phyloP scores from a whole-genome alignment of 2,797 vertebrate species.

The Holocentrus rufus region DNA sequence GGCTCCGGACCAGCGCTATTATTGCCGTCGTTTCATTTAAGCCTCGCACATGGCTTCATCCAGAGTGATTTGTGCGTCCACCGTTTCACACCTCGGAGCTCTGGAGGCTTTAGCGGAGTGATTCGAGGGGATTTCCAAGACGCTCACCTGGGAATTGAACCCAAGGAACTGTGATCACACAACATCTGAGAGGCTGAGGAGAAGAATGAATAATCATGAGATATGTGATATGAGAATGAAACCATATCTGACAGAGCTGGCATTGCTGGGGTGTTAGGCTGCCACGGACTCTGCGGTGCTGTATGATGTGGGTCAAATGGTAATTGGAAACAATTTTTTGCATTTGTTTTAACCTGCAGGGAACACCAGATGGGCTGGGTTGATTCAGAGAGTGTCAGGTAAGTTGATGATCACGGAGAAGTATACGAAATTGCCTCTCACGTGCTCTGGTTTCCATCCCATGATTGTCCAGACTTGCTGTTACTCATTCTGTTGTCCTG shows the following conservation, averaged over 20 bases:
- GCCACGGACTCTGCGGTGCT: conserved; percentile 13
- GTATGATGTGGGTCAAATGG: conserved; percentile 18
- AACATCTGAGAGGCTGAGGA: conserved; percentile 47
- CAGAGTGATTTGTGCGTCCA: conserved; percentile 54
- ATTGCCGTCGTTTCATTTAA: conserved; percentile 44
- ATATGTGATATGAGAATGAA: conserved; percentile 52
- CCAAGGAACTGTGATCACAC: conserved; percentile 39
- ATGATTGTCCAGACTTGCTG: neutral
- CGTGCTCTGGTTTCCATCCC: neutral
- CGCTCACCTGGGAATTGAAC: conserved; percentile 57
- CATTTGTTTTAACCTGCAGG: conserved; percentile 1
- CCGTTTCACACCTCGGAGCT: conserved; percentile 50
- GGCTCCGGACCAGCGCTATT: conserved; percentile 52
- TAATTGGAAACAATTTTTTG: conserved; percentile 22
- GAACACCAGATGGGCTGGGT: neutral
- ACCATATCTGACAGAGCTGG: conserved; percentile 26
- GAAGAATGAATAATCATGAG: conserved; percentile 46
- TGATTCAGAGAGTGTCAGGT: neutral
- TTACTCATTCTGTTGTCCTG: neutral
- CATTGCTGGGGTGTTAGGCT: neutral
- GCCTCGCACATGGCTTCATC: conserved; percentile 47
- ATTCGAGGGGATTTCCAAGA: conserved; percentile 51
- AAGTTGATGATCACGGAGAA: conserved; percentile 12
- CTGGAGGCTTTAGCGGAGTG: conserved; percentile 36
- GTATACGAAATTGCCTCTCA: neutral